phyloP scores from a whole-genome alignment of 2,113 vertebrate genomes.

The Tenebrosternarchus preto region DNA sequence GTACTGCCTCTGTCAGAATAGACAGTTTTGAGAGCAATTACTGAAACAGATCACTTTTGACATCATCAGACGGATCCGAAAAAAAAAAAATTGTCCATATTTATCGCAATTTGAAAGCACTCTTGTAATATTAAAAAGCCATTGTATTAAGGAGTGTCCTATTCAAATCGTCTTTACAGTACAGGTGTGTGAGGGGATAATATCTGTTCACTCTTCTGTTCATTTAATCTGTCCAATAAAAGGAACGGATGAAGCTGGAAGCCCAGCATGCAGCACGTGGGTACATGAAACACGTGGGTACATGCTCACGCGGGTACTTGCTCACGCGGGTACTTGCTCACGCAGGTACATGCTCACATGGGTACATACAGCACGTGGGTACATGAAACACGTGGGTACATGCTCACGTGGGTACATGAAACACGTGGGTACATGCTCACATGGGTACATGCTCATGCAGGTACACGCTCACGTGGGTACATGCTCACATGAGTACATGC shows the following conservation, averaged over 20 bases:
- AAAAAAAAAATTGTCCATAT: conserved; percentile 8
- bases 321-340: too few species aligned
- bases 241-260: conserved; percentile 5
- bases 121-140: conserved; percentile 28
- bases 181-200: conserved; percentile 13
- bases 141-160: conserved; percentile 12
- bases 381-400: too few species aligned
- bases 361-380: too few species aligned
- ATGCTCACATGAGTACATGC: too few species aligned
- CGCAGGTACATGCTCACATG: too few species aligned
- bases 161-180: conserved; percentile 46
- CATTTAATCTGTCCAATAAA: conserved; percentile 33
- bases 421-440: too few species aligned
- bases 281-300: too few species aligned
- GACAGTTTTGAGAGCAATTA: conserved; percentile 52
- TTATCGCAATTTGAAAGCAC: conserved; percentile 43
- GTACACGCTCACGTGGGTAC: too few species aligned
- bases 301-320: too few species aligned
- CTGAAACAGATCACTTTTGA: conserved; percentile 34
- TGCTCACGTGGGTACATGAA: too few species aligned
- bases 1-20: conserved; percentile 44
- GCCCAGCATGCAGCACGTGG: not conserved
- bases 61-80: conserved; percentile 38
- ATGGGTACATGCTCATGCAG: too few species aligned
- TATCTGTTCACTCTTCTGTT: conserved; percentile 17